Evolutionary conservation across 2,797 vertebrate species (phyloP).

Genomic region (Falco rusticolus): DNA sequence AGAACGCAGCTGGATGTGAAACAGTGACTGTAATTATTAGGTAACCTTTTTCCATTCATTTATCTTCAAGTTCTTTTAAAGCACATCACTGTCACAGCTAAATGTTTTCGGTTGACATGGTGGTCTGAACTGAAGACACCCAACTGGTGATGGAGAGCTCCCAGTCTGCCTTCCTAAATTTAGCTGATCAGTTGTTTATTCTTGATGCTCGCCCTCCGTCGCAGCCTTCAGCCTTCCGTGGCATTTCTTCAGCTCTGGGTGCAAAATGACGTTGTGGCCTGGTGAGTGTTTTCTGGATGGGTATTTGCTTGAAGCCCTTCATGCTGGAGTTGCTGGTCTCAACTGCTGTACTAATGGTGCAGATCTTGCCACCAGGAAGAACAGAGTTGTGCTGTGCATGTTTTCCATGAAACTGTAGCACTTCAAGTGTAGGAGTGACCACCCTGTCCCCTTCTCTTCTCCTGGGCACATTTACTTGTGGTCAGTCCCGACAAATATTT

Average conservation of each 20-base stretch:
- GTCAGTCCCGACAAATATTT: not conserved
- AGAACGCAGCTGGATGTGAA: slow-evolving; percentile 7
- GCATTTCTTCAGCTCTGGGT: not conserved
- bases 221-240: slow-evolving; percentile 3
- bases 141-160: not conserved
- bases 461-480: not conserved
- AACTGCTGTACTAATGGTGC: not conserved
- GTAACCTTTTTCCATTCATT: slow-evolving; percentile 41
- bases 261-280: not conserved
- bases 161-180: not conserved
- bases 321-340: not conserved
- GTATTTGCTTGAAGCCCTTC: not conserved
- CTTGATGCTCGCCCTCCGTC: fast-evolving
- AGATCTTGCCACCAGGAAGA: not conserved
- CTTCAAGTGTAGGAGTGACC: not conserved
- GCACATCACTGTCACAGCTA: not conserved
- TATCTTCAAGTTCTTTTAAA: slow-evolving; percentile 1
- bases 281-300: not conserved
- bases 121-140: slow-evolving; percentile 17
- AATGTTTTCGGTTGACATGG: not conserved
- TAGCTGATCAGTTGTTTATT: not conserved
- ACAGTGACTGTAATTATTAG: slow-evolving; percentile 16
- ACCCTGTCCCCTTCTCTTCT: not conserved
- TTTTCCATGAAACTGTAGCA: not conserved
- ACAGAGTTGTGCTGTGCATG: not conserved